Evolutionary conservation across 2,888 invertebrate genomes (phyloP), one percentile per base, ranked within the genome.

Genomic region (Caenorhabditis sp.): DNA sequence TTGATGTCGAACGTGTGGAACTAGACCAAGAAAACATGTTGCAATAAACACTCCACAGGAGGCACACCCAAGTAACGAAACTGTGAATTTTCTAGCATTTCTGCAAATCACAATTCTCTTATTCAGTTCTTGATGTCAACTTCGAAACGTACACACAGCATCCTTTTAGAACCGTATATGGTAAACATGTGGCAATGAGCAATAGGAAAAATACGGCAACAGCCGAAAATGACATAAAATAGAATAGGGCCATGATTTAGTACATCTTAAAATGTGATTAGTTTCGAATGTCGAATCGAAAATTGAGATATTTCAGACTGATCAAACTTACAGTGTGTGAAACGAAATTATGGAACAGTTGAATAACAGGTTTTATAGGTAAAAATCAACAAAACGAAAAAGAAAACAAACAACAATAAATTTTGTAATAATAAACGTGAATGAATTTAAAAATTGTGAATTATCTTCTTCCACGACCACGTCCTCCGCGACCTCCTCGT

Each of bases 21-120:
- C 88, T 14, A 91, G 85, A 76, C 91, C 91, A 43, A 91, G 85
- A 49, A 91, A 88, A 76, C 91, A 91, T 1, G 91, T 91, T 0
- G 89, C 90, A 69, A 91, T 86, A 84, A 91, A 91, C 1, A 91
- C 91, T 23, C 91, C 91, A 17, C 90, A 91, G 21, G 91, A 69
- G 80, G 89, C 90, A 83, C 91, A 91, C 78, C 84, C 86, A 59
- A 79, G 73, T 43, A 86, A 63, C 19, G 84, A 76, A 5, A 73
- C 66, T 12, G 68, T 64, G 3, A 62, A 59, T 60, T 73, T 73
- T 1, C 60, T 60, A 1, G 69, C 62, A 60, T 66, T 69, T 69
- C 72, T 72, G 57, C n/a, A 17, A 66, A 58, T 24, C 10, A 31
- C 23, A 63, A 23, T 54, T 24, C 19, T 50, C 4, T 19, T 1